Evolutionary conservation across 2,113 vertebrate species (phyloP).

Genomic region (Anoura caudifer): DNA sequence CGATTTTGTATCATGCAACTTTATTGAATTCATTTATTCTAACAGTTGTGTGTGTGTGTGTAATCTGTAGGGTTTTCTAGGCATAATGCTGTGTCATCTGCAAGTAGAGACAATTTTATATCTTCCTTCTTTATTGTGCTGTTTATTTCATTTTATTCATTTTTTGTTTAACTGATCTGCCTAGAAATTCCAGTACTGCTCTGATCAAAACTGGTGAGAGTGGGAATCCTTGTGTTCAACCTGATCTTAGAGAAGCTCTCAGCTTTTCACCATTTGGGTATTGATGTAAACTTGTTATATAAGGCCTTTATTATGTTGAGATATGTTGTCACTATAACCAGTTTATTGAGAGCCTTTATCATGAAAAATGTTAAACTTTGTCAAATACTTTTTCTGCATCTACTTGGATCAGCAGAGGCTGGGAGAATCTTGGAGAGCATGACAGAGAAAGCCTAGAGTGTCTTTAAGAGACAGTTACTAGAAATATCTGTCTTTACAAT

Average conservation of each 20-base stretch:
- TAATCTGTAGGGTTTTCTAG: background rate
- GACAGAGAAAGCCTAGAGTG: background rate
- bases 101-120: background rate
- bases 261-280: background rate
- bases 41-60: background rate
- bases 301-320: background rate
- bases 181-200: background rate
- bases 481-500: background rate
- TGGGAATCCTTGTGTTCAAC: background rate
- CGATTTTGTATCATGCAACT: background rate
- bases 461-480: background rate
- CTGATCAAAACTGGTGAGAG: background rate
- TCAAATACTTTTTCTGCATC: background rate
- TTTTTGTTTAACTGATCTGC: background rate
- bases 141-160: background rate
- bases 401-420: background rate
- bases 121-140: background rate
- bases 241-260: background rate
- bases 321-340: background rate
- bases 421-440: background rate
- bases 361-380: background rate
- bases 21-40: background rate
- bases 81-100: background rate
- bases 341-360: background rate
- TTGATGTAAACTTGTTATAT: background rate